Conservation (phyloP, 2,113 vertebrate genomes). For the Nycticebus coucang region DNA sequence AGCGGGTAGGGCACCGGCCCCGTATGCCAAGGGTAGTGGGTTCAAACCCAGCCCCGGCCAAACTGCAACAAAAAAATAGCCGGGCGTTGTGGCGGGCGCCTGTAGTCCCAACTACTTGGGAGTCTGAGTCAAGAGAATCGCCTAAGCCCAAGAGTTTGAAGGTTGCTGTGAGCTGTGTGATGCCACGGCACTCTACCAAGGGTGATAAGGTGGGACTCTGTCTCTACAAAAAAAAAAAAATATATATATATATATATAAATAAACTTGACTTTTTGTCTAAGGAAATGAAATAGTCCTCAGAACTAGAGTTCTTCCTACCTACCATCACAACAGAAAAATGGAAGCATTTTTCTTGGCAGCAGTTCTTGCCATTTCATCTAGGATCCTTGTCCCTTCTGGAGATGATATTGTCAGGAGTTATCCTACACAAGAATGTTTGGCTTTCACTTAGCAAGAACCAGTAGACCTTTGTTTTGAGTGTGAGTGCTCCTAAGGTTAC, state of each 20-base stretch:
- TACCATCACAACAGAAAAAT: background rate
- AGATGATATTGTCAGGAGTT: constrained; percentile 19
- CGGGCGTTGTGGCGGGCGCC: too few species aligned
- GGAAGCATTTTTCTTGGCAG: background rate
- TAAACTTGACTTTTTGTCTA: constrained; percentile 53
- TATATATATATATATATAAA: background rate
- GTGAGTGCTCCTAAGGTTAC: constrained; percentile 47
- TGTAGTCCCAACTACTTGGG: too few species aligned
- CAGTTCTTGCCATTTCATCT: background rate
- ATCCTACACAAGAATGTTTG: constrained; percentile 32
- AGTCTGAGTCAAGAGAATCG: too few species aligned
- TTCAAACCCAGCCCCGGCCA: too few species aligned
- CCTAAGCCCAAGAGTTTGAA: too few species aligned
- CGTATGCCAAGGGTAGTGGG: too few species aligned
- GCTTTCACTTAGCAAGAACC: constrained; percentile 30
- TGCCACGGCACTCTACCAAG: too few species aligned
- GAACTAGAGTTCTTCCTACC: constrained; percentile 2
- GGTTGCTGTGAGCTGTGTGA: too few species aligned
- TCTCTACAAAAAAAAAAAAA: too few species aligned
- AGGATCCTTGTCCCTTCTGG: constrained; percentile 23
- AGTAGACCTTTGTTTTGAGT: constrained; percentile 40
- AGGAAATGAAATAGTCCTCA: constrained; percentile 6
- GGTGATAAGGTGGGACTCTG: too few species aligned
- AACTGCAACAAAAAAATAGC: too few species aligned
- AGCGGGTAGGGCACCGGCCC: too few species aligned